phyloP scores from a whole-genome alignment of 2,888 invertebrate genomes.

The Horisme vitalbata region DNA sequence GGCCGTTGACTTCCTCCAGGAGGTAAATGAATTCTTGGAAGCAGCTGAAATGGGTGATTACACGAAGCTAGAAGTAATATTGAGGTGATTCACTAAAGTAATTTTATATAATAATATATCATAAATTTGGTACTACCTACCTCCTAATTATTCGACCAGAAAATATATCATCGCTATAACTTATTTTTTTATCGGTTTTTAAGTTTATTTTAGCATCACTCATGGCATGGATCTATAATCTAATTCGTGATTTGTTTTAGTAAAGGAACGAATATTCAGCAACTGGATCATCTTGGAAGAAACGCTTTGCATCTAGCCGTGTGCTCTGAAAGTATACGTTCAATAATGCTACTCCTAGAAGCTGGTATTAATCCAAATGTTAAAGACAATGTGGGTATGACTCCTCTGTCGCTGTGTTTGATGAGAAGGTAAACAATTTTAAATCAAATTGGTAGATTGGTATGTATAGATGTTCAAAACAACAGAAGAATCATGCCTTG shows the following conservation, averaged over 20 bases:
- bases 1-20: constrained; percentile 56
- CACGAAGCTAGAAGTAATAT: constrained; percentile 41
- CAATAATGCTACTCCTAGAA: constrained; percentile 52
- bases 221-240: too few species aligned
- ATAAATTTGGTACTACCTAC: too few species aligned
- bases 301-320: constrained; percentile 71
- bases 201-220: too few species aligned
- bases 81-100: too few species aligned
- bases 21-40: constrained; percentile 54
- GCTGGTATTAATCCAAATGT: constrained; percentile 58
- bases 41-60: constrained; percentile 64
- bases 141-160: too few species aligned
- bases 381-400: constrained; percentile 68
- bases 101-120: too few species aligned
- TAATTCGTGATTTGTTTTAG: constrained; percentile 25
- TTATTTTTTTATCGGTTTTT: too few species aligned
- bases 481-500: too few species aligned
- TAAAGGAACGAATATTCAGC: constrained; percentile 48
- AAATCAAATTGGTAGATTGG: background rate
- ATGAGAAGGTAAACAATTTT: constrained; percentile 58
- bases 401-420: constrained; percentile 69
- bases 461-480: too few species aligned
- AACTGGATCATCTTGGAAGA: constrained; percentile 59
- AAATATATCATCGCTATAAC: too few species aligned
- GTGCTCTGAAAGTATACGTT: constrained; percentile 44